Evolutionary conservation across 2,888 invertebrate species (phyloP).

Genomic region (Syritta pipiens): DNA sequence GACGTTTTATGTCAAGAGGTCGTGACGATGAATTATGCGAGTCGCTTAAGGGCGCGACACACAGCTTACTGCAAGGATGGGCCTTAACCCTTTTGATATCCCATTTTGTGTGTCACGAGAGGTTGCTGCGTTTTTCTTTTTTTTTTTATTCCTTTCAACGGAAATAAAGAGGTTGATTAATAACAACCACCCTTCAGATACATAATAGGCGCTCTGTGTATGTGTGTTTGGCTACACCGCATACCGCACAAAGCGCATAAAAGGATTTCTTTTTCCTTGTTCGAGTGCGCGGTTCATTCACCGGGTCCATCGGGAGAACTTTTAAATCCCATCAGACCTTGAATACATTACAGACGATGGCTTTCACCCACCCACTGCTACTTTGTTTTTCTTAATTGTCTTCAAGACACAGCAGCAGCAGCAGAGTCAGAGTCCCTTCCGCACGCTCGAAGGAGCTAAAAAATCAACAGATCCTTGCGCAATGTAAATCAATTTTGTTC

Average conservation of each 20-base stretch:
- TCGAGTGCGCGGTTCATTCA: too few relatives aligned
- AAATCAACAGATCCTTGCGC: slow-evolving; percentile 66
- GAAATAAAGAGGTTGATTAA: slow-evolving; percentile 64
- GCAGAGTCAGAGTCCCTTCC: neutral
- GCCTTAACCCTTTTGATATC: slow-evolving; percentile 48
- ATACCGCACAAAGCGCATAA: slow-evolving; percentile 19
- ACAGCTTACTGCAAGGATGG: neutral
- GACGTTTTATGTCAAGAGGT: slow-evolving; percentile 66
- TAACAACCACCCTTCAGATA: slow-evolving; percentile 64
- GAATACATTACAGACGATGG: slow-evolving; percentile 48
- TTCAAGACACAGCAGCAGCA: slow-evolving; percentile 24
- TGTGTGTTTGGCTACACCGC: slow-evolving; percentile 17
- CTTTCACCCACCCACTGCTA: neutral
- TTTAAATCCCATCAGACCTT: slow-evolving; percentile 38
- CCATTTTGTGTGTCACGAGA: slow-evolving; percentile 20
- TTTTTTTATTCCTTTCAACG: too few relatives aligned
- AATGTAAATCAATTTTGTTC: slow-evolving; percentile 67
- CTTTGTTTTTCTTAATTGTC: slow-evolving; percentile 35
- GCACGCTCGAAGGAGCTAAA: slow-evolving; percentile 41
- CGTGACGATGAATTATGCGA: slow-evolving; percentile 63
- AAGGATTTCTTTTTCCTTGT: slow-evolving; percentile 41
- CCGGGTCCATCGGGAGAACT: neutral
- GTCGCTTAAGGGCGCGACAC: slow-evolving; percentile 51
- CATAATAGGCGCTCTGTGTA: slow-evolving; percentile 58
- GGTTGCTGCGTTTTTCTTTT: too few relatives aligned